A percentile compares a stretch with the other conserved stretches of the same genome.
These are phyloP conservation scores for Megathymus violae DNA, from an alignment of 1,140 invertebrate species.

Conservation along the genomic window DNA sequence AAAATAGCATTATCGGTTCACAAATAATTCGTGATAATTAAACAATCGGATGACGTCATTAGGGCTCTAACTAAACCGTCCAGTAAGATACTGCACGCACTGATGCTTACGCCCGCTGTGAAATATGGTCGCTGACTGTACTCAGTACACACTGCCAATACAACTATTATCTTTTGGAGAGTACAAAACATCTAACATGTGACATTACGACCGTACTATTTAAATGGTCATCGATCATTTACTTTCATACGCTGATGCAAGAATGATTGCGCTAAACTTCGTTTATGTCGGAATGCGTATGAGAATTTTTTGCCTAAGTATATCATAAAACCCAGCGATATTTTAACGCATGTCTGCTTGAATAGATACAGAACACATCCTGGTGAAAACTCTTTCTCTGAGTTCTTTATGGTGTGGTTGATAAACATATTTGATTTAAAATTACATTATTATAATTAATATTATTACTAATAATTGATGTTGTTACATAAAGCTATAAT, in stretches of 20 bases:
- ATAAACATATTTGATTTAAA: no score
- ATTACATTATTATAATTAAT: no score
- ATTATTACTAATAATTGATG: no score
- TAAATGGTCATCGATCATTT: not conserved
- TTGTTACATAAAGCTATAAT: not conserved
- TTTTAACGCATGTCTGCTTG: no score
- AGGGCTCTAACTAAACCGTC: constrained; percentile 5
- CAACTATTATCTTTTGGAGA: not conserved
- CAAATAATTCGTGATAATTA: constrained; percentile 27
- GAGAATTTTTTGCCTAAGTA: no score
- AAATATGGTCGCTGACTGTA: no score
- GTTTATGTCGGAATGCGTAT: no score
- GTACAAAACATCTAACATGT: not conserved
- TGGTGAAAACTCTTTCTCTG: no score
- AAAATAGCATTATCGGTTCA: constrained; percentile 18
- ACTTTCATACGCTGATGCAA: not conserved
- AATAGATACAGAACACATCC: no score
- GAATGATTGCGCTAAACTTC: no score
- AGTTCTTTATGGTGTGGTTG: no score
- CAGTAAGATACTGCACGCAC: not conserved
- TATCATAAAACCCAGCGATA: no score
- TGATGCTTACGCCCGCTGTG: not conserved
- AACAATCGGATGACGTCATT: constrained; percentile 23
- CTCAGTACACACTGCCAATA: not conserved
- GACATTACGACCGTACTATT: not conserved